These are phyloP conservation scores for Macaca nemestrina DNA, from an alignment of 2,113 vertebrate species.

Conservation along the genomic window DNA sequence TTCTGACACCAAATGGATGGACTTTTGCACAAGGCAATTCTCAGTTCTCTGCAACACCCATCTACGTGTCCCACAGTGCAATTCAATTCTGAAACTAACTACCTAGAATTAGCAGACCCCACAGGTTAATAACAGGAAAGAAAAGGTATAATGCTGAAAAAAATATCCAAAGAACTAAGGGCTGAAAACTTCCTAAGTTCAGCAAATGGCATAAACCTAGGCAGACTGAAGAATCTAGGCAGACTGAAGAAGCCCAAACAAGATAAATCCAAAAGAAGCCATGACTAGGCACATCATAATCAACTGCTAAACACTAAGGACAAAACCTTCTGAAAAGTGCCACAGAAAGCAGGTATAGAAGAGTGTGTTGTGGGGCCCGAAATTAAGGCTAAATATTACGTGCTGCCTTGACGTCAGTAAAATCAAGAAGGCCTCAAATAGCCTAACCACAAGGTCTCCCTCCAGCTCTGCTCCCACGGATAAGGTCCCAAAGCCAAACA, in stretches of 20 bases:
- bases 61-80: too few relatives aligned
- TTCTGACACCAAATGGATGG: not conserved
- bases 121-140: too few relatives aligned
- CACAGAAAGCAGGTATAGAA: not conserved
- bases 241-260: not conserved
- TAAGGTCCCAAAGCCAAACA: not conserved
- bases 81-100: too few relatives aligned
- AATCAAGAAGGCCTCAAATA: not conserved
- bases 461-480: not conserved
- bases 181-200: not conserved
- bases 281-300: not conserved
- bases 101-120: too few relatives aligned
- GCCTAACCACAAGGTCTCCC: not conserved
- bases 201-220: not conserved
- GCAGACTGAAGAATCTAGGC: fast-evolving
- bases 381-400: not conserved
- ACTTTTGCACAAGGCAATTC: not conserved
- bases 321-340: not conserved
- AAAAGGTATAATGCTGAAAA: not conserved
- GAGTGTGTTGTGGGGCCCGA: not conserved
- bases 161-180: not conserved
- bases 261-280: not conserved
- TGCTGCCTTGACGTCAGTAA: not conserved
- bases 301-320: not conserved
- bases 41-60: not conserved